phyloP scores from a whole-genome alignment of 2,113 vertebrate genomes.

The Haplochromis burtoni region DNA sequence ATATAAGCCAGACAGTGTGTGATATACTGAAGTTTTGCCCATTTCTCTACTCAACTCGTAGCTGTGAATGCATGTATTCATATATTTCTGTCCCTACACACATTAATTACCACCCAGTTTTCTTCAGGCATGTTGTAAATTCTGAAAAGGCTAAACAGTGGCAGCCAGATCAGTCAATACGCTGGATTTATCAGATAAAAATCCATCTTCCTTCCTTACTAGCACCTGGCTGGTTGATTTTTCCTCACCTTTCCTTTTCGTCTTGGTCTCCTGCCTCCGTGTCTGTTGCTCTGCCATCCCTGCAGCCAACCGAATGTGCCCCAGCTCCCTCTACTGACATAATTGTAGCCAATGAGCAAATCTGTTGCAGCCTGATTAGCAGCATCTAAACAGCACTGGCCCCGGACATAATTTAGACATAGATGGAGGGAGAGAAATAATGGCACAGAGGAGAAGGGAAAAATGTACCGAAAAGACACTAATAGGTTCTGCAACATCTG shows the following conservation, averaged over 20 bases:
- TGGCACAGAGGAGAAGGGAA: neutral
- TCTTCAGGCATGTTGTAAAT: neutral
- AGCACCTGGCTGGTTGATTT: neutral
- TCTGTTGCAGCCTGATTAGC: conserved; percentile 36
- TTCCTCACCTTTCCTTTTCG: neutral
- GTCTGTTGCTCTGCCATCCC: neutral
- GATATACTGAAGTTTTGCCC: neutral
- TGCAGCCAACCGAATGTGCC: neutral
- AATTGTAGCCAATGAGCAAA: conserved; percentile 25
- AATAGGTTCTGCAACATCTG: neutral
- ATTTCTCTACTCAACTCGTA: neutral
- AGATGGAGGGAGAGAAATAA: neutral
- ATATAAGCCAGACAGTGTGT: neutral
- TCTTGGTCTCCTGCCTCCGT: neutral
- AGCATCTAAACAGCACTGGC: conserved; percentile 18
- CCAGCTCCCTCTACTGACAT: conserved; percentile 9
- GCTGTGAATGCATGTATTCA: neutral
- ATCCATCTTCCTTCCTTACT: neutral
- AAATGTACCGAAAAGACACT: neutral
- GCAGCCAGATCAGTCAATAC: neutral
- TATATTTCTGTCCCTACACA: neutral
- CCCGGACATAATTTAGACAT: neutral
- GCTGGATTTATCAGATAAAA: neutral
- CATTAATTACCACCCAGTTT: neutral
- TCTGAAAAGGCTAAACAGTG: neutral